These are phyloP conservation scores for Peromyscus californicus DNA, from an alignment of 2,113 vertebrate species.

Conservation along the genomic window DNA sequence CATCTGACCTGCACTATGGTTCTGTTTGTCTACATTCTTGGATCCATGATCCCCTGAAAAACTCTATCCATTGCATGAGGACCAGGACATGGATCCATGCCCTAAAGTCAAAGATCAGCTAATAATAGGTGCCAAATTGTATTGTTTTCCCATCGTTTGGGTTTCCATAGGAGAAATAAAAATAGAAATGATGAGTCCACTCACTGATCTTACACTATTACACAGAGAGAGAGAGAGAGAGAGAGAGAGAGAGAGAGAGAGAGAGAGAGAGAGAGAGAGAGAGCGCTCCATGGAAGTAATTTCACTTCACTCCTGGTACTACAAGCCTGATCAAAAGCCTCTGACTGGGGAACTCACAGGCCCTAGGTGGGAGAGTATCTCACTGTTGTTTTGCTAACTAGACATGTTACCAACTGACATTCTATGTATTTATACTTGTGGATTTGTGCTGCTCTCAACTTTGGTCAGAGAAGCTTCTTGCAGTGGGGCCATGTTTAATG, in stretches of 20 bases:
- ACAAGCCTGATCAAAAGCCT: background rate
- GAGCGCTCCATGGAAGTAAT: background rate
- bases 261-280: too few relatives aligned
- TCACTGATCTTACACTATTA: background rate
- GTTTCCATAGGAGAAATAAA: background rate
- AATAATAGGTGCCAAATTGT: background rate
- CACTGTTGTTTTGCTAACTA: background rate
- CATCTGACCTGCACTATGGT: background rate
- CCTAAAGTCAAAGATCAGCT: too few relatives aligned
- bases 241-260: too few relatives aligned
- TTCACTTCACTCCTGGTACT: too few relatives aligned
- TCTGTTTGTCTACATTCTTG: background rate
- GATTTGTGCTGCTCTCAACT: background rate
- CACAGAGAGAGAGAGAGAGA: background rate
- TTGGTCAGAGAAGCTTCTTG: background rate
- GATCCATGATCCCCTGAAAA: background rate
- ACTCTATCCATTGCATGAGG: background rate
- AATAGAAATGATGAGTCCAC: background rate
- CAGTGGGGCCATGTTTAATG: background rate
- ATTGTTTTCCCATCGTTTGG: too few relatives aligned
- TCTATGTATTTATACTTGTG: background rate
- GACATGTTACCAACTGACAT: background rate
- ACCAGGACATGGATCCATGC: background rate
- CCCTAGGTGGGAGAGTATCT: background rate
- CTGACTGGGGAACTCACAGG: too few relatives aligned